phyloP scores from a whole-genome alignment of 2,797 vertebrate species.

The Synanceia verrucosa region DNA sequence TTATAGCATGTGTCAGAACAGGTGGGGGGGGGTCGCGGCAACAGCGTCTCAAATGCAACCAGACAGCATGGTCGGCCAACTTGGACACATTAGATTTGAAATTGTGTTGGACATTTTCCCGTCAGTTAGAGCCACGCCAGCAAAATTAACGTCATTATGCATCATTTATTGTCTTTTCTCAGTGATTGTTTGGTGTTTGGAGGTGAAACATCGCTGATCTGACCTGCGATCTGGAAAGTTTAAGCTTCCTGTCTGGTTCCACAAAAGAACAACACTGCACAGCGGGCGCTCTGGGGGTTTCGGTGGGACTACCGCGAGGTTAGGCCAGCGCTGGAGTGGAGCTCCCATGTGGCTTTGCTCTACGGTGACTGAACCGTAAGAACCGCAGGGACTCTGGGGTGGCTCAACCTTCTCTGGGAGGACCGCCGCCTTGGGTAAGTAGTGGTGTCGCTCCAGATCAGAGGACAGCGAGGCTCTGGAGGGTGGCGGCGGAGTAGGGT shows the following conservation, averaged over 20 bases:
- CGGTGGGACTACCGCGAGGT: conserved; percentile 31
- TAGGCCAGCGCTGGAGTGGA: conserved; percentile 39
- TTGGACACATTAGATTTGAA: conserved; percentile 49
- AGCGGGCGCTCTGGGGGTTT: conserved; percentile 23
- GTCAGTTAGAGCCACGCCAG: conserved; percentile 30
- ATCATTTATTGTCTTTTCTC: conserved; percentile 13
- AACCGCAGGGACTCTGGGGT: conserved; percentile 74
- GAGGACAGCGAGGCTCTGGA: conserved; percentile 57
- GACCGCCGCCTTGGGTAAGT: conserved; percentile 62
- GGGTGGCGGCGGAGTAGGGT: conserved; percentile 40
- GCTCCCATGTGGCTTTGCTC: conserved; percentile 73
- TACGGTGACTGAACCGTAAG: conserved; percentile 76
- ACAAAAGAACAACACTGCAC: conserved; percentile 8
- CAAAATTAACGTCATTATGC: conserved; percentile 29
- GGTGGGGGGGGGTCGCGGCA: conserved; percentile 45
- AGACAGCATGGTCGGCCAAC: conserved; percentile 51
- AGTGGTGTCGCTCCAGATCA: conserved; percentile 70
- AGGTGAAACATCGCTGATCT: background rate
- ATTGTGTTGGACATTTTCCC: conserved; percentile 58
- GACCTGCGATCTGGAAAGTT: no score
- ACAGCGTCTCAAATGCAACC: conserved; percentile 52
- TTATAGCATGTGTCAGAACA: conserved; percentile 72
- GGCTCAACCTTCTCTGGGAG: conserved; percentile 65
- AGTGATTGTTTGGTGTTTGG: background rate
- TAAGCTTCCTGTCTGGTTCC: background rate